Evolutionary conservation across 2,888 invertebrate species (phyloP), one percentile per base, ranked within the genome.

Genomic region (Notodonta dromedarius): DNA sequence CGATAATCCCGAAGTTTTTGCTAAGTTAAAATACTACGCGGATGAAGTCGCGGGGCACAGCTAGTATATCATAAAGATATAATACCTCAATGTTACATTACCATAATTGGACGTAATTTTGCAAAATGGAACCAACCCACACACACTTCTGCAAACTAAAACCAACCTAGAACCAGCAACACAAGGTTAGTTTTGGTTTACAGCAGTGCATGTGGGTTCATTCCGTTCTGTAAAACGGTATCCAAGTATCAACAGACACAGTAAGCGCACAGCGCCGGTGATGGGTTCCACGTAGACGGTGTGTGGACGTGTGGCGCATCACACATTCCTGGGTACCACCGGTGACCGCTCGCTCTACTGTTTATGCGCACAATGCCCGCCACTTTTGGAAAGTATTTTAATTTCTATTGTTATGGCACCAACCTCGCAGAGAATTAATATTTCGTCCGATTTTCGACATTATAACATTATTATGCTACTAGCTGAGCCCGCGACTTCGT

Each of bases 301-400:
- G 50, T 16, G 60, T 58, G 6, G 65, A 63, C 66, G 77, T 74
- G 75, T 35, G 53, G 12, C 35, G 50, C 51, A 69, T 77, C 65
- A 71, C 55, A 64, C 61, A 77, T 71, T 63, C 72, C 39, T 24
- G 58, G 44, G 50, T 46, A 52, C 46, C 13, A 11, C 46, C 2
- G 24, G 48, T 46, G 32, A 35, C 46, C 54, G 61, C 56, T 51
- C 58, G 48, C 55, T 40, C 56, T 13, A 56, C 56, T 56, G 24
- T 16, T 24, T 24, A 13, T 24, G 56, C 24, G 16, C 42, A 56
- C 56, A 56, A 56, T 56, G 56, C 12, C 12, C 12, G 7, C 44
- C 56, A 51, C 7, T 60, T 60, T 60, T 56, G 50, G 56, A 16
- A 53, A 57, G 60, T 56, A n/a, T 52, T 60, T 14, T 44, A 57